Evolutionary conservation across 2,888 invertebrate species (phyloP).

Genomic region (Cynaeus angustus): DNA sequence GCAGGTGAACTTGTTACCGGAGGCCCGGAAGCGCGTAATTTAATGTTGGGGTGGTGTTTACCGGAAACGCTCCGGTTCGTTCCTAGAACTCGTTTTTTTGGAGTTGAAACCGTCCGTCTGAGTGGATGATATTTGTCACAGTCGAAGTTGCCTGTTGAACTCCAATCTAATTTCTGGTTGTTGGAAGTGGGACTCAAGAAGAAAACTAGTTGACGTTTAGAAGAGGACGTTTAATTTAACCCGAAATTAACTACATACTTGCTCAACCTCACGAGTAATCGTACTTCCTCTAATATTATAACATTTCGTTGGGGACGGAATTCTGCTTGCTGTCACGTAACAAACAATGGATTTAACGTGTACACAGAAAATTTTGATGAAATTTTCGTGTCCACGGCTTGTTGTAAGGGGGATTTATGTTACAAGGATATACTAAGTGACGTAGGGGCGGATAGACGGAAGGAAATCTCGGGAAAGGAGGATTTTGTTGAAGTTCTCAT

Average conservation of each 20-base stretch:
- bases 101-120: too few species aligned
- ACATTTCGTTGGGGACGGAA: neutral
- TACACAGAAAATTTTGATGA: too few species aligned
- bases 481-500: too few species aligned
- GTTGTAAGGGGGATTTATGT: too few species aligned
- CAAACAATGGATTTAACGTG: too few species aligned
- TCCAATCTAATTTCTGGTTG: conserved; percentile 24
- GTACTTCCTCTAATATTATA: neutral
- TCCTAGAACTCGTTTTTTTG: neutral
- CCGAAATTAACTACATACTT: conserved; percentile 25
- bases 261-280: conserved; percentile 8
- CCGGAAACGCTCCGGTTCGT: conserved; percentile 18
- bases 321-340: too few species aligned
- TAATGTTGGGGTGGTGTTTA: conserved; percentile 18
- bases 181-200: too few species aligned
- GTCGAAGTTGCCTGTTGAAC: conserved; percentile 29
- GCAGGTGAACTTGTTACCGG: conserved; percentile 30
- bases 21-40: conserved; percentile 32
- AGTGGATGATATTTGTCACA: too few species aligned
- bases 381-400: too few species aligned
- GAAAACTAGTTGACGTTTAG: conserved; percentile 29
- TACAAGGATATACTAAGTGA: too few species aligned
- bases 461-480: too few species aligned
- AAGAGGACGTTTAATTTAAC: conserved; percentile 31
- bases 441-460: too few species aligned